Evolutionary conservation across 92 coral and sea anemone genomes (phyloP).

Genomic region (Umimayanthus chanpuru): DNA sequence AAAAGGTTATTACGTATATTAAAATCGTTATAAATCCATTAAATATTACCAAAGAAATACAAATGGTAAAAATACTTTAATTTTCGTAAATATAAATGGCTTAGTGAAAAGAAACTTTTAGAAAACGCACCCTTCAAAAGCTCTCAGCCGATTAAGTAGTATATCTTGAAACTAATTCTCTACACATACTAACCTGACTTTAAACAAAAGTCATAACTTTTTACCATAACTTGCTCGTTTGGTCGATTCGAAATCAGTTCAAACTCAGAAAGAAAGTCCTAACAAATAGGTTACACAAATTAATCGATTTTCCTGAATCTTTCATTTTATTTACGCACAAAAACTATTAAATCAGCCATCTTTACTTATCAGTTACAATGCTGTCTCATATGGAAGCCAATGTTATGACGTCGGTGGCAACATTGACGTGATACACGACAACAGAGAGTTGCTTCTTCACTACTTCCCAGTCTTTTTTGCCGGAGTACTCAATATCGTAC

Average conservation of each 20-base stretch:
- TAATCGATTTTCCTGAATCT: background rate
- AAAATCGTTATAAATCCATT: too few relatives aligned
- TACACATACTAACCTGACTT: background rate
- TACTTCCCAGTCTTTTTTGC: conserved; percentile 67
- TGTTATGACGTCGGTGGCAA: conserved; percentile 62
- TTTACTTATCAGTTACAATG: background rate
- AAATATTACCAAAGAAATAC: too few relatives aligned
- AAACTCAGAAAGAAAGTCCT: background rate
- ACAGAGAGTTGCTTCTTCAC: conserved; percentile 69
- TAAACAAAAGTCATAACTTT: background rate
- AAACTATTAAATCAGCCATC: background rate
- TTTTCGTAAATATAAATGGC: too few relatives aligned
- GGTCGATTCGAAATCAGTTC: background rate
- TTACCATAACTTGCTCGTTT: background rate
- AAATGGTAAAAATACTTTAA: too few relatives aligned
- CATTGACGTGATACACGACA: conserved; percentile 60
- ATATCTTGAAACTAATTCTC: too few relatives aligned
- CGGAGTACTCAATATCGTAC: conserved; percentile 60
- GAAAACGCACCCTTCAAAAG: too few relatives aligned
- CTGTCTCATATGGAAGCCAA: conserved; percentile 47
- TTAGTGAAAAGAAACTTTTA: too few relatives aligned
- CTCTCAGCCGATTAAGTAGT: too few relatives aligned
- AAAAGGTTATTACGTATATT: too few relatives aligned
- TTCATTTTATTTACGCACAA: background rate
- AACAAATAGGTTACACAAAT: background rate